These are phyloP conservation scores for Eumacrocentrus americanus DNA, from an alignment of 2,888 invertebrate species.

Conservation along the genomic window DNA sequence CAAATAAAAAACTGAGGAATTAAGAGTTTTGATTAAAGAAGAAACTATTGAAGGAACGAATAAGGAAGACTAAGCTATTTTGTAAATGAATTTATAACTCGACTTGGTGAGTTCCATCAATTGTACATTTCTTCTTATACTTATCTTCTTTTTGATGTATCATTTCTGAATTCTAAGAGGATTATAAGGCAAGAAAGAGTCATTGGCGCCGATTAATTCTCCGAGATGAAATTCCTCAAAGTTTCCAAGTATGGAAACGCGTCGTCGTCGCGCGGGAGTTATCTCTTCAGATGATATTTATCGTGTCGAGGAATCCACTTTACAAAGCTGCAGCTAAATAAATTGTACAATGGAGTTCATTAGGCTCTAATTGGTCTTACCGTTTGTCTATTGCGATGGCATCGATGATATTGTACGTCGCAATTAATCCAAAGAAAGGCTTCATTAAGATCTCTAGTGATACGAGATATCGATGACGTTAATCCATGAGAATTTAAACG, in stretches of 20 bases:
- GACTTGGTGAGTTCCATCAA: background rate
- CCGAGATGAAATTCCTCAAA: background rate
- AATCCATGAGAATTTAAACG: conserved; percentile 13
- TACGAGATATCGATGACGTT: conserved; percentile 11
- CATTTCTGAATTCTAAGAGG: background rate
- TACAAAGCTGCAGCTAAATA: conserved; percentile 15
- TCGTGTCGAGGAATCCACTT: conserved; percentile 18
- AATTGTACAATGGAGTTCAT: conserved; percentile 29
- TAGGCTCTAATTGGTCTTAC: conserved; percentile 34
- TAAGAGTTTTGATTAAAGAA: background rate
- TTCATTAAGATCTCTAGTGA: conserved; percentile 11
- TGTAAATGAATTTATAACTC: background rate
- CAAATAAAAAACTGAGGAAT: background rate
- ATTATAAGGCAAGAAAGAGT: background rate
- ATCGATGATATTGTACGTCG: conserved; percentile 12
- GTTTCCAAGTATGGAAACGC: background rate
- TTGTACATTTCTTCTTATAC: background rate
- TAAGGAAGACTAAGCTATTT: background rate
- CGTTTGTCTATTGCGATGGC: conserved; percentile 20
- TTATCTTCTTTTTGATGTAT: conserved; percentile 1
- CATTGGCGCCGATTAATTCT: background rate
- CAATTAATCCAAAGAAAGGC: conserved; percentile 15
- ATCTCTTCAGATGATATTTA: conserved; percentile 16
- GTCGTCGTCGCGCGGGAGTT: too few species aligned
- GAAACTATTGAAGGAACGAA: background rate